Conservation (phyloP, 2,888 invertebrate genomes). For the Aspidapion aeneum region DNA sequence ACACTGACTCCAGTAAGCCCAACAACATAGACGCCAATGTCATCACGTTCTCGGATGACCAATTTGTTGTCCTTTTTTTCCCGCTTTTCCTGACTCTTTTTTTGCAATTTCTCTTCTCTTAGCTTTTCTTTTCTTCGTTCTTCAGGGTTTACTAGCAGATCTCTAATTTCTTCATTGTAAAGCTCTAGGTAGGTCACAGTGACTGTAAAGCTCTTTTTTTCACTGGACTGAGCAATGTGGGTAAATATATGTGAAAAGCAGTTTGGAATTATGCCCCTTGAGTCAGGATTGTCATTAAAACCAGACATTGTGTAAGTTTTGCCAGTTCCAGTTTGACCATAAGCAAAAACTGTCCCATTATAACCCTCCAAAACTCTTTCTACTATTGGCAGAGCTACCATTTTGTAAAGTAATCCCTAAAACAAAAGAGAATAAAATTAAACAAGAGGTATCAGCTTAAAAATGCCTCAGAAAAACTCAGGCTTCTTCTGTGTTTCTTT, state of each 20-base stretch:
- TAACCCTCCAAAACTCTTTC: constrained; percentile 95
- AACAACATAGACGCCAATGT: constrained; percentile 97
- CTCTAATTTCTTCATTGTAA: constrained; percentile 98
- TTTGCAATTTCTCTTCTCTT: too few species aligned
- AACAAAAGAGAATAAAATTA: too few species aligned
- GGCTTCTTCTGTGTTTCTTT: too few species aligned
- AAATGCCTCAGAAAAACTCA: too few species aligned
- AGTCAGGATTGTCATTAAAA: constrained; percentile 78
- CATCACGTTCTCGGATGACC: constrained; percentile 93
- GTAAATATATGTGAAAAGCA: constrained; percentile 99
- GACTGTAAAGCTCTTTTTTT: constrained; percentile 71
- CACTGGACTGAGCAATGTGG: constrained; percentile 92
- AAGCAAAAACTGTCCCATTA: constrained; percentile 91
- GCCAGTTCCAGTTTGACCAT: constrained; percentile 94
- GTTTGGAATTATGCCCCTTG: constrained; percentile 96
- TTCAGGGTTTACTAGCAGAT: constrained; percentile 82
- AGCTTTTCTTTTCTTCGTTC: too few species aligned
- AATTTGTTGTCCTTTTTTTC: constrained; percentile 68
- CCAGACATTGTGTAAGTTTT: constrained; percentile 99
- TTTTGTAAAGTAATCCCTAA: constrained; percentile 61
- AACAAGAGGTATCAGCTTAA: too few species aligned
- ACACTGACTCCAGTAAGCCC: constrained; percentile 97
- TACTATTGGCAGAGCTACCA: constrained; percentile 94
- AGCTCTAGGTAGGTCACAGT: constrained; percentile 98
- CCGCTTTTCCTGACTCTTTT: too few species aligned